Evolutionary conservation across 2,113 vertebrate genomes (phyloP), one percentile per base, ranked within the genome.

Genomic region (Phrynosoma blainvillii): DNA sequence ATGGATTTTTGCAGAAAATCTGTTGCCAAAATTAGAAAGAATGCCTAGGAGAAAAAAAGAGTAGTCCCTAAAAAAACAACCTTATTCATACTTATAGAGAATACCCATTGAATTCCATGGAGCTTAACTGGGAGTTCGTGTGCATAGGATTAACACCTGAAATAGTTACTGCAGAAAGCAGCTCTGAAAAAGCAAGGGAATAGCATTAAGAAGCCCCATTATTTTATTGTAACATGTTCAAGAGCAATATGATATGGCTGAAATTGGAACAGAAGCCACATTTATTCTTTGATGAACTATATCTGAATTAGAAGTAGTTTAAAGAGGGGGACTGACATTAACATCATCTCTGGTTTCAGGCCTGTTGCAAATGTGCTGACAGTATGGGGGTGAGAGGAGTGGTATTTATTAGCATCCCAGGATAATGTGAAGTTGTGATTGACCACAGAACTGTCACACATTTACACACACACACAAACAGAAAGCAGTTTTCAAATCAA

Each of bases 151-250:
- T 20, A 1, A 30, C 20, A 14, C 14, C 16, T 79, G 54, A 18
- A 20, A 86, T 82, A 3, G 74, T 83, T 86, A n/a, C 85, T 94
- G 74, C 75, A 83, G 92, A 87, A 89, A 81, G 81, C 85, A 81
- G 56, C 47, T n/a, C 70, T 5, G 4, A 82, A 0, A 85, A 56
- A 68, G 11, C 83, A 90, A 92, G 90, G 66, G 89, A 91, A 89
- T 87, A 84, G 82, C 56, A 92, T 92, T 42, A 91, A 89, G 84
- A 18, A 89, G 47, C 8, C 88, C 73, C 11, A 80, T 56, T 93
- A 87, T 91, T 93, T 86, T 89, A 93, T 93, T 86, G 84, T 77
- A 92, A 47, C 91, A 90, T 62, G 73, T 1, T 40, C 90, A 12
- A 91, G 66, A 68, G 14, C 89, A 62, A 65, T 76, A 92, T 66